phyloP scores from a whole-genome alignment of 2,797 vertebrate species.

The Phataginus tetradactyla region DNA sequence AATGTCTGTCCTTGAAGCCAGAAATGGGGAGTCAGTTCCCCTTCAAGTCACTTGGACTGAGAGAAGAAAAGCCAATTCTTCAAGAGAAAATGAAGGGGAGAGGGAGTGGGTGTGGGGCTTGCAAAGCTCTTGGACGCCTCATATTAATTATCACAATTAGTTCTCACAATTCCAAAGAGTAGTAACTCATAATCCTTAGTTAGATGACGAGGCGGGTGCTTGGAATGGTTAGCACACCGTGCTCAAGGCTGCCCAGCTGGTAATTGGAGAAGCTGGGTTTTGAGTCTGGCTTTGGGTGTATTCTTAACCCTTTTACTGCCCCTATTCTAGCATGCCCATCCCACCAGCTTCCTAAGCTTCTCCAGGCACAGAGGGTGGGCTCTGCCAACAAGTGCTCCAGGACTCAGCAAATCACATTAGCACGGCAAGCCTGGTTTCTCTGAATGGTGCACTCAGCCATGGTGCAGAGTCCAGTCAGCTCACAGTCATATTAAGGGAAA shows the following conservation, averaged over 20 bases:
- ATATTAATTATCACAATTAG: background rate
- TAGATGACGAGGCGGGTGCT: background rate
- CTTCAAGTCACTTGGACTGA: background rate
- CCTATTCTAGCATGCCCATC: too few species aligned
- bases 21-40: background rate
- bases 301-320: background rate
- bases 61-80: background rate
- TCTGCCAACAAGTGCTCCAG: background rate
- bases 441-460: background rate
- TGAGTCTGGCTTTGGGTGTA: background rate
- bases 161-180: background rate
- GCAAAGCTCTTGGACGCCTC: background rate
- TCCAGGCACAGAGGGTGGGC: background rate
- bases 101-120: too few species aligned
- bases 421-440: background rate
- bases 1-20: background rate
- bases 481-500: constrained; percentile 71
- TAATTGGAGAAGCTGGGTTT: background rate
- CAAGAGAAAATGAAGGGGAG: background rate
- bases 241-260: background rate
- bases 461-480: background rate
- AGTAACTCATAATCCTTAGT: background rate
- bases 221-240: background rate
- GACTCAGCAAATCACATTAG: background rate
- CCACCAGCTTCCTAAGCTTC: too few species aligned